phyloP scores from a whole-genome alignment of 2,113 vertebrate species.

The Thunnus thynnus region DNA sequence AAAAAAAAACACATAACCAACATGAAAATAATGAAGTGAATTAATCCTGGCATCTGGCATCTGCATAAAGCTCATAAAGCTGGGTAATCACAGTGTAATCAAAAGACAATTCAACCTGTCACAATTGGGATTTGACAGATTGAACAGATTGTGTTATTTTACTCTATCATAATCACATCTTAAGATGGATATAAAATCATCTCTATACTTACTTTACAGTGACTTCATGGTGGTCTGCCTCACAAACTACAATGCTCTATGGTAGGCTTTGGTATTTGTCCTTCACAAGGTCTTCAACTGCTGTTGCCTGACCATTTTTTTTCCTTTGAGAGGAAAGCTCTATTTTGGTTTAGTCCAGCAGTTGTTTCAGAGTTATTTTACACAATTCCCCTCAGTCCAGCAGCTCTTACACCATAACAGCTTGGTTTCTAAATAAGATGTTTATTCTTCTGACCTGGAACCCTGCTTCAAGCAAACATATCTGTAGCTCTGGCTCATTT shows the following conservation, averaged over 20 bases:
- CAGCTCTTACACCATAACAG: conserved; percentile 30
- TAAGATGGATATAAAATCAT: neutral
- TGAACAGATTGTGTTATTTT: neutral
- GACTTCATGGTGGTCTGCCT: neutral
- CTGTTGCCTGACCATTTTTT: neutral
- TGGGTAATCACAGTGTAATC: neutral
- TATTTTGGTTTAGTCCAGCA: conserved; percentile 3
- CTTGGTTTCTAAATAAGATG: conserved; percentile 32
- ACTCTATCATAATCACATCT: neutral
- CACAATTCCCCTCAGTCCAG: conserved; percentile 7
- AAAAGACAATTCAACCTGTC: neutral
- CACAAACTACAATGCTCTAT: neutral
- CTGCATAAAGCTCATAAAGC: neutral
- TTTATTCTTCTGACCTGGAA: conserved; percentile 23
- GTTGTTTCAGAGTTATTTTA: conserved; percentile 12
- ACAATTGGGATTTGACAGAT: neutral
- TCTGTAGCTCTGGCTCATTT: conserved; percentile 2
- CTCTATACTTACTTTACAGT: neutral
- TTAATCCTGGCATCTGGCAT: neutral
- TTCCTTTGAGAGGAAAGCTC: neutral
- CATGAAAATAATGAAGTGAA: neutral
- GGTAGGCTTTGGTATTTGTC: neutral
- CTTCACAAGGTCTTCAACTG: conserved; percentile 3
- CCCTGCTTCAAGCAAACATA: conserved; percentile 15
- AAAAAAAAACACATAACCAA: neutral